phyloP scores from a whole-genome alignment of 2,888 invertebrate species.

The Tupiocoris notatus region DNA sequence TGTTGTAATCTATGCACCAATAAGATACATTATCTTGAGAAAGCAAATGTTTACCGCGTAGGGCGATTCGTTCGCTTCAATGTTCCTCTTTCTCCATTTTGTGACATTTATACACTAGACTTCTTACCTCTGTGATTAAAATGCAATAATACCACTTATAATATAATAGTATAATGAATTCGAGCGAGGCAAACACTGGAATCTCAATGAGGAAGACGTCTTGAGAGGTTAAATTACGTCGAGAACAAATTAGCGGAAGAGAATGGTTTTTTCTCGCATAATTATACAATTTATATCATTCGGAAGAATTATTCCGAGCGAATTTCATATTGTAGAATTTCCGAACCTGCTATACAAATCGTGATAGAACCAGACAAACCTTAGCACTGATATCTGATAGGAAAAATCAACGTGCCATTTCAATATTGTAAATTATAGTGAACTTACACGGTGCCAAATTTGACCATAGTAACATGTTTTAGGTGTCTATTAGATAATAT shows the following conservation, averaged over 20 bases:
- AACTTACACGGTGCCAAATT: too few relatives aligned
- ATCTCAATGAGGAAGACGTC: neutral
- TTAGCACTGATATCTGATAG: neutral
- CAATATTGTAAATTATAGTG: too few relatives aligned
- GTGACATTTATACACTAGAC: neutral
- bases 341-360: neutral
- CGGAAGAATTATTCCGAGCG: too few relatives aligned
- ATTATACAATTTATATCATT: too few relatives aligned
- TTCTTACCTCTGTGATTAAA: neutral
- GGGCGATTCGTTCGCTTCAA: neutral
- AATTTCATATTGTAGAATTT: neutral
- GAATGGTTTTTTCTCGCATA: neutral
- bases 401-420: neutral
- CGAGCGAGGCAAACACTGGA: neutral
- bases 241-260: too few relatives aligned
- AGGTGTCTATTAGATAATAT: neutral
- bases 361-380: neutral
- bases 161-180: neutral
- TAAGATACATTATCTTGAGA: too few relatives aligned
- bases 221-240: too few relatives aligned
- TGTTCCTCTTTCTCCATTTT: neutral
- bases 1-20: too few relatives aligned
- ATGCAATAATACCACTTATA: neutral
- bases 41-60: too few relatives aligned
- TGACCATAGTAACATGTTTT: too few relatives aligned